These are phyloP conservation scores for Semnornis frantzii DNA, from an alignment of 2,113 vertebrate species.

Conservation along the genomic window DNA sequence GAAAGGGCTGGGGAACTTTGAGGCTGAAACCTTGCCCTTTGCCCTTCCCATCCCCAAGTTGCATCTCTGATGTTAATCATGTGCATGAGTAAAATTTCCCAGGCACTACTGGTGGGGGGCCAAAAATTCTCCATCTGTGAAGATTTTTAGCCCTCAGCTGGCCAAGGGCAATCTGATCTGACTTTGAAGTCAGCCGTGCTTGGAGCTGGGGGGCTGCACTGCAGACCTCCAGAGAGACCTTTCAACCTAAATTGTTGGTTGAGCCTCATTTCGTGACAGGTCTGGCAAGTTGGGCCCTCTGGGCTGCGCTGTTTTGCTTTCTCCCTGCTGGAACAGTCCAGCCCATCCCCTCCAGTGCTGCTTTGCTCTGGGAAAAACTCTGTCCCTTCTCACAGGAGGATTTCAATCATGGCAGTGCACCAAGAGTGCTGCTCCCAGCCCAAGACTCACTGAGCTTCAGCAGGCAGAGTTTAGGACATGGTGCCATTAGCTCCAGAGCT, in stretches of 20 bases:
- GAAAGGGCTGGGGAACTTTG: neutral
- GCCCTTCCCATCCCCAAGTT: neutral
- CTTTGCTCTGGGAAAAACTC: neutral
- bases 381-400: neutral
- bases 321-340: neutral
- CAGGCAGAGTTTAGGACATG: neutral
- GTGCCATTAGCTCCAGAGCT: neutral
- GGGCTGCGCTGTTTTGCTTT: neutral
- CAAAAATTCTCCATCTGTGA: neutral
- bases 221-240: neutral
- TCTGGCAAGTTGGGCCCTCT: neutral
- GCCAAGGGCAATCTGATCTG: neutral
- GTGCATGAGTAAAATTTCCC: neutral
- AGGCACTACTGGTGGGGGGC: too few species aligned
- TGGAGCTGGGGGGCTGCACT: neutral
- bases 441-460: neutral
- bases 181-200: neutral
- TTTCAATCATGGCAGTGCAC: accelerated
- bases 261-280: neutral
- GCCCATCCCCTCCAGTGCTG: neutral
- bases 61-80: neutral
- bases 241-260: neutral
- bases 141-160: neutral
- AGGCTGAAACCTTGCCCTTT: neutral
- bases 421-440: neutral